These are phyloP conservation scores for Drosophila gunungcola DNA, from an alignment of 1,140 invertebrate genomes.

Conservation along the genomic window DNA sequence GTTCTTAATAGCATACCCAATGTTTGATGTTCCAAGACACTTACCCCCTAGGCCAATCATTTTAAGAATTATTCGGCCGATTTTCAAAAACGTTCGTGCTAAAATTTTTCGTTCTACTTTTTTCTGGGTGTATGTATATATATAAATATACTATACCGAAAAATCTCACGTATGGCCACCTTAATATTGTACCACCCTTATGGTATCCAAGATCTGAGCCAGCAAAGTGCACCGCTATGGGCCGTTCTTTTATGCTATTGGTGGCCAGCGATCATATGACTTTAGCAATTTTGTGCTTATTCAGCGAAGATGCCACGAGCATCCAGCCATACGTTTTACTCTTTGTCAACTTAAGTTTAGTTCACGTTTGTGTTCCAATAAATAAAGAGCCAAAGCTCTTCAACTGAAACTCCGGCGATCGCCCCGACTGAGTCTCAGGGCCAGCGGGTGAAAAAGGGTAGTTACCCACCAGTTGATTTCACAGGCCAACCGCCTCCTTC, in stretches of 20 bases:
- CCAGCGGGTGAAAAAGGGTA: not conserved
- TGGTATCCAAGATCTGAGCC: not conserved
- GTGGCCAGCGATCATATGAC: constrained; percentile 4
- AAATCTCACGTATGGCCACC: not conserved
- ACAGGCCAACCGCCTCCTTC: not conserved
- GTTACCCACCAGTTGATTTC: not conserved
- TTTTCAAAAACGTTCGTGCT: no score
- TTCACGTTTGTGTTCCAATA: not conserved
- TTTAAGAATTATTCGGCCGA: no score
- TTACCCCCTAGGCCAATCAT: no score
- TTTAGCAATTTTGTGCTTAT: constrained; percentile 1
- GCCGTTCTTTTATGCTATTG: not conserved
- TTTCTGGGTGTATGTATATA: no score
- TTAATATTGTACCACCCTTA: not conserved
- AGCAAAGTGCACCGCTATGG: not conserved
- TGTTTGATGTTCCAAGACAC: no score
- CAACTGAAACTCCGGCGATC: not conserved
- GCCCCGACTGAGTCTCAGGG: not conserved
- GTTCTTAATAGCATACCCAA: no score
- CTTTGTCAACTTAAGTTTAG: not conserved
- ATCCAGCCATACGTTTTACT: not conserved
- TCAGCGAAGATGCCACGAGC: constrained; percentile 3
- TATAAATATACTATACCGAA: not conserved
- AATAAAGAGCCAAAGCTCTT: not conserved
- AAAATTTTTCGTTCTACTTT: no score